These are phyloP conservation scores for Pachydiplax longipennis DNA, from an alignment of 2,888 invertebrate species.

Conservation along the genomic window DNA sequence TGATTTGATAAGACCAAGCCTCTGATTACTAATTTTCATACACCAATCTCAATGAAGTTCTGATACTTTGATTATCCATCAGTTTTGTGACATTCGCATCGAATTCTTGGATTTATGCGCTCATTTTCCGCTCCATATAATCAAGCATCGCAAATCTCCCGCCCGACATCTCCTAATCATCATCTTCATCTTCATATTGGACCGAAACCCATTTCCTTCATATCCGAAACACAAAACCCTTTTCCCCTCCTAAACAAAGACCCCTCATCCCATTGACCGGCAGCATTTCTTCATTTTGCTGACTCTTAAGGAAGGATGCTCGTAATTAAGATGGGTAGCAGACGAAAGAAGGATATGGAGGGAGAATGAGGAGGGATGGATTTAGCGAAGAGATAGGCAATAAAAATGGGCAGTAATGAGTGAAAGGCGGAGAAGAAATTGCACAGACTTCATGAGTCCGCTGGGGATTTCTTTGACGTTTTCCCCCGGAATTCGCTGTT, in stretches of 20 bases:
- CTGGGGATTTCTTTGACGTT: too few relatives aligned
- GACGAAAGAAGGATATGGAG: conserved; percentile 18
- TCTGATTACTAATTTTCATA: too few relatives aligned
- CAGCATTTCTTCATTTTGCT: conserved; percentile 44
- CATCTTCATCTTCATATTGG: not conserved
- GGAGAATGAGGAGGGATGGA: conserved; percentile 8
- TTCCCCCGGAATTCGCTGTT: too few relatives aligned
- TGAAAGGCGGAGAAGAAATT: too few relatives aligned
- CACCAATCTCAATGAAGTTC: too few relatives aligned
- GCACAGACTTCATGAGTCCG: too few relatives aligned
- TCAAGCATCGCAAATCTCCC: not conserved
- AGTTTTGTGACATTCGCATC: too few relatives aligned
- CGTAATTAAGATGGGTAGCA: conserved; percentile 45
- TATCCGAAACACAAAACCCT: not conserved
- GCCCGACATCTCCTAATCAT: not conserved
- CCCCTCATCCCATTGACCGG: not conserved
- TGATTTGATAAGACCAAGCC: too few relatives aligned
- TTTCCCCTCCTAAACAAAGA: not conserved
- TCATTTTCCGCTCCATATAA: not conserved
- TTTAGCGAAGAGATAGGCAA: not conserved
- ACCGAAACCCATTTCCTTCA: not conserved
- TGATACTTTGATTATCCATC: too few relatives aligned
- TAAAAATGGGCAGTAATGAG: not conserved
- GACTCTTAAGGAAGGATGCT: conserved; percentile 12
- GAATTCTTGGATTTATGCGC: too few relatives aligned